Conservation (phyloP, 2,797 vertebrate genomes). For the Lateolabrax maculatus region DNA sequence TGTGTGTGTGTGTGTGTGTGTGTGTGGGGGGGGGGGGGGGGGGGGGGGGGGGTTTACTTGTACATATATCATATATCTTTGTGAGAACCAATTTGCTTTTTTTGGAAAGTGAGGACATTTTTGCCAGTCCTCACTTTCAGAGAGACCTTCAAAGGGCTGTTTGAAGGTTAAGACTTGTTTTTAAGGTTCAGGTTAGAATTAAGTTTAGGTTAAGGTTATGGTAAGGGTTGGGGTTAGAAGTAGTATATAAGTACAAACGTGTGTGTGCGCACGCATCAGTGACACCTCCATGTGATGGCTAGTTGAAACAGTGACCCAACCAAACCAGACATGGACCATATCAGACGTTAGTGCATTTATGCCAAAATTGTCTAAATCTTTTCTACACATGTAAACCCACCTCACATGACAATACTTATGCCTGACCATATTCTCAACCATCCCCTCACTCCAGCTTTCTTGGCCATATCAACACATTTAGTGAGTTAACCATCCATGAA, state of each 20-base stretch:
- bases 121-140: too few relatives aligned
- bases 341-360: slow-evolving; percentile 28
- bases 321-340: slow-evolving; percentile 39
- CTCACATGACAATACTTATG: slow-evolving; percentile 56
- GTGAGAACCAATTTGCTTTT: too few relatives aligned
- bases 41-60: too few relatives aligned
- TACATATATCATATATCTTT: too few relatives aligned
- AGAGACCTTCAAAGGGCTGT: too few relatives aligned
- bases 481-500: slow-evolving; percentile 80
- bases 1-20: not conserved
- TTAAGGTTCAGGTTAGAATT: too few relatives aligned
- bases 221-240: too few relatives aligned
- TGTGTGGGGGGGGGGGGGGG: too few relatives aligned
- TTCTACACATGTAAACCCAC: slow-evolving; percentile 27
- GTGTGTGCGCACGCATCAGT: slow-evolving; percentile 28
- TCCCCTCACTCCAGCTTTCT: slow-evolving; percentile 43
- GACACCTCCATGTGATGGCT: slow-evolving; percentile 38
- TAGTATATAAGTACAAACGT: too few relatives aligned
- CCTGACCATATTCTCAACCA: slow-evolving; percentile 58
- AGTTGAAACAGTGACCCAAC: slow-evolving; percentile 42
- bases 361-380: slow-evolving; percentile 34
- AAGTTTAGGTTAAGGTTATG: too few relatives aligned
- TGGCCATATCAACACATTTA: slow-evolving; percentile 76
- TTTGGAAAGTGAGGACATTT: too few relatives aligned
- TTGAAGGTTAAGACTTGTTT: too few relatives aligned